A percentile compares a stretch with the other conserved stretches of the same genome.
phyloP scores from a whole-genome alignment of 2,888 invertebrate species.

The Eristalis intricaria region DNA sequence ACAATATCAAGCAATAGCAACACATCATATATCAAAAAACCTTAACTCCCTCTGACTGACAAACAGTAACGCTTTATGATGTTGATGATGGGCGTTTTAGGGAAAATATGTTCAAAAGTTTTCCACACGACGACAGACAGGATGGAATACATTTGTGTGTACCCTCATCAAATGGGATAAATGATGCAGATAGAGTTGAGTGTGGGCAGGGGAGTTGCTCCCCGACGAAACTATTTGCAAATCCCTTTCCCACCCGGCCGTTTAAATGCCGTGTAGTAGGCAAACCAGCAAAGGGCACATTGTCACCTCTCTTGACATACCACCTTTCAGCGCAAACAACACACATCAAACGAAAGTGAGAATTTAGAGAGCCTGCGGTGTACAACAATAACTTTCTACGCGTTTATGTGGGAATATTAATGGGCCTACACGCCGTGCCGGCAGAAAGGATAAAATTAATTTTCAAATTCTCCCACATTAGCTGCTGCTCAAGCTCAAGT shows the following conservation, averaged over 20 bases:
- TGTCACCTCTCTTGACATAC: slow-evolving; percentile 37
- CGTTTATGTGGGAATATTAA: slow-evolving; percentile 35
- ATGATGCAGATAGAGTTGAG: slow-evolving; percentile 49
- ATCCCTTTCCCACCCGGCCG: slow-evolving; percentile 35
- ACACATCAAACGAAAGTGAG: slow-evolving; percentile 62
- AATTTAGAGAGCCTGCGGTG: slow-evolving; percentile 51
- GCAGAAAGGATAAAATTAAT: slow-evolving; percentile 48
- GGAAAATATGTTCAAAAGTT: slow-evolving; percentile 55
- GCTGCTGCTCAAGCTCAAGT: neutral
- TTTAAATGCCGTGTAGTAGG: slow-evolving; percentile 18
- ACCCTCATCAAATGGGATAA: slow-evolving; percentile 66
- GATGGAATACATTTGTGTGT: slow-evolving; percentile 33
- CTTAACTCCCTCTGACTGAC: slow-evolving; percentile 56
- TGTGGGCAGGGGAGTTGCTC: slow-evolving; percentile 25
- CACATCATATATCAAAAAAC: slow-evolving; percentile 53
- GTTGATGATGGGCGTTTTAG: slow-evolving; percentile 52
- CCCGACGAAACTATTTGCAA: slow-evolving; percentile 60
- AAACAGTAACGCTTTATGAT: slow-evolving; percentile 56
- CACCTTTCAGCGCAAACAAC: neutral
- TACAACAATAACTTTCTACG: slow-evolving; percentile 38
- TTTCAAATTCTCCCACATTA: slow-evolving; percentile 28
- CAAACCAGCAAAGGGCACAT: slow-evolving; percentile 13
- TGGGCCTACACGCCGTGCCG: slow-evolving; percentile 29
- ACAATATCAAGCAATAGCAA: neutral
- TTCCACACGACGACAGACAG: slow-evolving; percentile 29